Base-by-base conservation (phyloP, 2,113 vertebrate species). In the Myrmecophaga tridactyla region DNA sequence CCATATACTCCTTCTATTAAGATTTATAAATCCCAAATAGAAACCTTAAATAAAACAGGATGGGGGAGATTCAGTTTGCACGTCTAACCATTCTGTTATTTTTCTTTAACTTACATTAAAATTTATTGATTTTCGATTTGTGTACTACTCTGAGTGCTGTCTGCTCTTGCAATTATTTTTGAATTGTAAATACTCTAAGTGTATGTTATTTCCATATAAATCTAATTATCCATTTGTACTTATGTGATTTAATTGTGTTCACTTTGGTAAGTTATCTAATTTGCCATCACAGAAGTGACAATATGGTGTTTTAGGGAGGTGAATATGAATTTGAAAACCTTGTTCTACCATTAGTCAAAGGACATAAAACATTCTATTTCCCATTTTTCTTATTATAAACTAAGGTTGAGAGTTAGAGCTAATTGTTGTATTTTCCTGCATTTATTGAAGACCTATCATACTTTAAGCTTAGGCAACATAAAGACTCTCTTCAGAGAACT, bases 351-450 rank as follows among this genome's bases (percentile, higher is more conserved):
- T 6, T 46, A 86, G 17, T 8, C 20, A 9, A 58, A 69, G 43
- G 3, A 48, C 1, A 7, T 3, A 86, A 23, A 88, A 81, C 2
- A 89, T 48, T 88, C 2, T 17, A 58, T 39, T 85, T n/a, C 23
- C 65, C 17, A 62, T 56, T 65, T 87, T 86, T 72, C 39, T 81
- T 69, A 75, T 72, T 80, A 1, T 82, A 86, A 86, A 76, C 27
- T 27, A 82, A 82, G 78, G 3, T 85, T 69, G 51, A 34, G 56
- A 46, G 75, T 93, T 94, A 88, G 36, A 83, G 14, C 20, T 84
- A 92, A 89, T 56, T 73, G 93, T 36, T 78, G 6, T 65, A 39
- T 91, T 83, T 87, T 69, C 77, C 93, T 18, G 84, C 18, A 56
- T 27, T 72, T 72, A 56, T 51, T 92, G 36, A 95, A 60, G 86